Percentiles rank a stretch among this genome's conserved stretches.
Conservation (phyloP, 2,113 vertebrate genomes). For the Gavia stellata region DNA sequence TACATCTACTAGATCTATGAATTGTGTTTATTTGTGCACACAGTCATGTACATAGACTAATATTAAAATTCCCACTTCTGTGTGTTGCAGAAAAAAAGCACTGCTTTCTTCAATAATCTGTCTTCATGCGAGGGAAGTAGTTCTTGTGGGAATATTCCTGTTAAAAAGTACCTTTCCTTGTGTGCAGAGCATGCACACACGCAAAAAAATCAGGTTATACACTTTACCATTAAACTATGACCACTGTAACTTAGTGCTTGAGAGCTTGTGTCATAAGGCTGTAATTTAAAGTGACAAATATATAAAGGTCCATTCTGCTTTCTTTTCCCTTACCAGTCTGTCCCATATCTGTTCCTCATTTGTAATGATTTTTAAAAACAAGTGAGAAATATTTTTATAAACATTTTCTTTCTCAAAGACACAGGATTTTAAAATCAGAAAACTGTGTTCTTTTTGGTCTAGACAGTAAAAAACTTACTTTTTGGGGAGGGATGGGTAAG, state of each 20-base stretch:
- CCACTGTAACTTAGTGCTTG: neutral
- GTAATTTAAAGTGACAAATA: conserved; percentile 5
- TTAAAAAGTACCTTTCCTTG: neutral
- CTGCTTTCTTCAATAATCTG: neutral
- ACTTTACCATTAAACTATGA: neutral
- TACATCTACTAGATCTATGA: neutral
- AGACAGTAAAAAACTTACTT: neutral
- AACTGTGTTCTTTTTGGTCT: neutral
- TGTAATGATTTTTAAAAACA: conserved; percentile 21
- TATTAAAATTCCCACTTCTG: neutral
- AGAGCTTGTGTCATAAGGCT: neutral
- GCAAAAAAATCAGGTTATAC: neutral
- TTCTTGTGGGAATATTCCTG: neutral
- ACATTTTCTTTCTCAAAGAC: neutral
- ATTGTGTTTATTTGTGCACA: neutral
- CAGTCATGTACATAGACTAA: neutral
- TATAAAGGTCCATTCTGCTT: conserved; percentile 12
- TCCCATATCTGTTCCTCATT: neutral
- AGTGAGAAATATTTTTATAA: neutral
- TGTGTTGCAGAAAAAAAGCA: neutral
- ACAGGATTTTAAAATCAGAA: neutral
- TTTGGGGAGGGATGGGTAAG: neutral
- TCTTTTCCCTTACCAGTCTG: neutral
- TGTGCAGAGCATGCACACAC: neutral
- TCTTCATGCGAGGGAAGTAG: neutral